These are phyloP conservation scores for Alectoris magna DNA, from an alignment of 2,797 vertebrate genomes.

Conservation along the genomic window DNA sequence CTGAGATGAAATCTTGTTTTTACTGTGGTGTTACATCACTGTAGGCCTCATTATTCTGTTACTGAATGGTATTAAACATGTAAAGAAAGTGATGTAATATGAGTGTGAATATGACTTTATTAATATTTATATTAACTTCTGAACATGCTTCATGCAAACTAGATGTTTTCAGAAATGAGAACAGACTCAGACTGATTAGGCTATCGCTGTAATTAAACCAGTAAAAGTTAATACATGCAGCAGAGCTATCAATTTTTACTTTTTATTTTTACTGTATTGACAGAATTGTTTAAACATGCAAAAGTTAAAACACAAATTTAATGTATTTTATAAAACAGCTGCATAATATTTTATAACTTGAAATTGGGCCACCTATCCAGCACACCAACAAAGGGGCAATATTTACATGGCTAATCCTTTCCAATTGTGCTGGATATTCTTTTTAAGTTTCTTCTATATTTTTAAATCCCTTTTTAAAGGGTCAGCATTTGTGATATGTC, in stretches of 20 bases:
- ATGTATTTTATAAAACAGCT: slow-evolving; percentile 21
- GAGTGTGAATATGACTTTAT: neutral
- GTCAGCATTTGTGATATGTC: neutral
- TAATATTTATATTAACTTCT: slow-evolving; percentile 32
- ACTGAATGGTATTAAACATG: neutral
- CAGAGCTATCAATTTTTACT: neutral
- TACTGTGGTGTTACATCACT: neutral
- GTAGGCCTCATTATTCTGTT: slow-evolving; percentile 32
- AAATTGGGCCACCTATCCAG: neutral
- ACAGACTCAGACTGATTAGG: neutral
- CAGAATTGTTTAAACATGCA: neutral
- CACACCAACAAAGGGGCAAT: neutral
- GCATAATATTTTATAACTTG: slow-evolving; percentile 41
- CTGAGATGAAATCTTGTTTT: neutral
- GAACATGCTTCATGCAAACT: slow-evolving; percentile 6
- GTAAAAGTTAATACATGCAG: neutral
- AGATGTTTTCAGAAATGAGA: slow-evolving; percentile 1
- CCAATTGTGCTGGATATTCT: neutral
- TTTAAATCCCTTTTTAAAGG: neutral
- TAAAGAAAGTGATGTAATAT: slow-evolving; percentile 6
- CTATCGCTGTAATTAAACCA: slow-evolving; percentile 20
- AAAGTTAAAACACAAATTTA: neutral
- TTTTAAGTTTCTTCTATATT: neutral
- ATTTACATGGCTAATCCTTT: slow-evolving; percentile 12
- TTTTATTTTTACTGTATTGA: neutral